Base-by-base conservation (phyloP, 2,797 vertebrate species). In the Myotis pilosus region DNA sequence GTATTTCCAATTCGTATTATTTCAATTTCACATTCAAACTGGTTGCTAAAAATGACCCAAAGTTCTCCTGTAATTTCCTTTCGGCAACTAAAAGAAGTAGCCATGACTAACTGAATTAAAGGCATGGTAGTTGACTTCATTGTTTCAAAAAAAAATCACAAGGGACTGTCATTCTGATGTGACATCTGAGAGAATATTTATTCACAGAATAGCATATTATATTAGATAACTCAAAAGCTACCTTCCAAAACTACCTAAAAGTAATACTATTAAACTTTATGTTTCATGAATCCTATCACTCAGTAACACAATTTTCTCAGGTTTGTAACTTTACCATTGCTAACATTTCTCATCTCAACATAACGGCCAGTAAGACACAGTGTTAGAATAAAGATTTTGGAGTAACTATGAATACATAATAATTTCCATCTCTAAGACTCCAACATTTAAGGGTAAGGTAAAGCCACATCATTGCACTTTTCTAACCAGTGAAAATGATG, bases 281-380 rank as follows among this genome's bases (percentile, higher is more conserved):
- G 89, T 97, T 62, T 89, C 28, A 75, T 82, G 68, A 33, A 66
- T 82, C 82, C 79, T 66, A 36, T 71, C 62, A 92, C 20, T 49
- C 36, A 85, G 81, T 95, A 76, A 88, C 62, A 90, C 28, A 91
- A 33, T 95, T 87, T 88, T 91, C 88, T 95, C 94, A 88, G 82
- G 82, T 95, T 95, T 94, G 13, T 72, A 82, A 86, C 15, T 44
- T 80, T 60, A 41, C 49, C n/a, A 15, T 79, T 19, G 3, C 23
- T 81, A 57, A 69, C 2, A 41, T 87, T 69, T 97, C 17, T 93
- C 78, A 49, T 93, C 41, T 92, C 17, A 72, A 60, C n/a, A 41
- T 25, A 87, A 87, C 19, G 60, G 51, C 38, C 57, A 86, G 44
- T 57, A 95, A 92, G 19, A 49, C 2, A 41, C n/a, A 41, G 16